A percentile compares a stretch with the other conserved stretches of the same genome.
Evolutionary conservation across 2,797 vertebrate species (phyloP).

Genomic region (Pogonophryne albipinna): DNA sequence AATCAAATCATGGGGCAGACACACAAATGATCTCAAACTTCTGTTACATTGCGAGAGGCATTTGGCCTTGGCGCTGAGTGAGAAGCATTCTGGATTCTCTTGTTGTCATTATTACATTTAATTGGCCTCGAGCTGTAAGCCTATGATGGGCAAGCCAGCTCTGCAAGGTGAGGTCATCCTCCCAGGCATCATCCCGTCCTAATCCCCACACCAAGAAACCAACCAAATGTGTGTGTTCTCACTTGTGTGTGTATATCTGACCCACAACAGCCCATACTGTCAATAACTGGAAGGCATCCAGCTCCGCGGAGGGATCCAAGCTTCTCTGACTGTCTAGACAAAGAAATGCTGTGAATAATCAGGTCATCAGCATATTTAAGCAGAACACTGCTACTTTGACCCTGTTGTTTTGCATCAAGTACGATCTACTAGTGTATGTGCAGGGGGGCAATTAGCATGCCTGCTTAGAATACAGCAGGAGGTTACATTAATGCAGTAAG

Average conservation of each 20-base stretch:
- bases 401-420: conserved; percentile 44
- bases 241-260: conserved; percentile 14
- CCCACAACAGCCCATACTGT: conserved; percentile 34
- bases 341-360: conserved; percentile 69
- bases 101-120: conserved; percentile 32
- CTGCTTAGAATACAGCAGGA: conserved; percentile 21
- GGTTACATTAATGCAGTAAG: conserved; percentile 10
- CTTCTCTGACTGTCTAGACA: conserved; percentile 72
- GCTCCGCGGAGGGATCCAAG: conserved; percentile 60
- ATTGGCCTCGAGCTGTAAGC: conserved; percentile 46
- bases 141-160: conserved; percentile 60
- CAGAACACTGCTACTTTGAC: conserved; percentile 56
- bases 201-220: conserved; percentile 59
- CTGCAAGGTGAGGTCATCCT: conserved; percentile 68
- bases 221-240: conserved; percentile 46
- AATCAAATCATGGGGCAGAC: too few relatives aligned
- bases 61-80: too few relatives aligned
- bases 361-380: conserved; percentile 77
- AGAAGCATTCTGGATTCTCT: neutral
- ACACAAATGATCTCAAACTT: too few relatives aligned
- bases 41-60: too few relatives aligned
- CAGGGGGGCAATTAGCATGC: neutral
- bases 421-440: conserved; percentile 25
- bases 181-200: conserved; percentile 55
- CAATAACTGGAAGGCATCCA: conserved; percentile 76